phyloP scores from a whole-genome alignment of 2,888 invertebrate species.

The Apeira syringaria region DNA sequence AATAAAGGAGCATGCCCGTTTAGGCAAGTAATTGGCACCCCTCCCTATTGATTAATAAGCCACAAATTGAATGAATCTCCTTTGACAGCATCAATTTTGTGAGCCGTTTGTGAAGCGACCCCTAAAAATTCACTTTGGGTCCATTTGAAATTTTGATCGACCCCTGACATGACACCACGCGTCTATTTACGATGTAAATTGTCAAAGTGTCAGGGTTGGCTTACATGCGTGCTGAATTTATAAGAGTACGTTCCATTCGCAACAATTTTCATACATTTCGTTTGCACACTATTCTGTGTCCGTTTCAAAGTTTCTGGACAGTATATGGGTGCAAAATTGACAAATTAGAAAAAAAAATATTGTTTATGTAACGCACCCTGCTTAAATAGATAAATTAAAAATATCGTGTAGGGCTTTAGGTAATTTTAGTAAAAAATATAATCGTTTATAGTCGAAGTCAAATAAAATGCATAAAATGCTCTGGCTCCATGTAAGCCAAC shows the following conservation, averaged over 20 bases:
- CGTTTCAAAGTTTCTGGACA: too few species aligned
- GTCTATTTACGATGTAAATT: conserved; percentile 82
- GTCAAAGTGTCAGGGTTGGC: conserved; percentile 61
- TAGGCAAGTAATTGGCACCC: conserved; percentile 36
- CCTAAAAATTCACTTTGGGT: conserved; percentile 78
- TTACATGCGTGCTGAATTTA: conserved; percentile 49
- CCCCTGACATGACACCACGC: conserved; percentile 75
- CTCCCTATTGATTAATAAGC: conserved; percentile 72
- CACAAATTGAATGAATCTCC: conserved; percentile 73
- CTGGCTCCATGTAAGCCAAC: conserved; percentile 54
- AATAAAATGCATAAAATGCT: too few species aligned
- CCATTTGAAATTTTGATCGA: conserved; percentile 81
- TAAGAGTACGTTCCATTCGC: background rate
- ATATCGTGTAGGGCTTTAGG: too few species aligned
- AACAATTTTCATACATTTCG: too few species aligned
- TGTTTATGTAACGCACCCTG: too few species aligned
- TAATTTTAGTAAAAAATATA: too few species aligned
- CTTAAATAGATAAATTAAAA: too few species aligned
- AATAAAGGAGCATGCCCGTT: conserved; percentile 45
- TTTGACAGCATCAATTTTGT: conserved; percentile 82
- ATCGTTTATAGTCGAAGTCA: too few species aligned
- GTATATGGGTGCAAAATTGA: too few species aligned
- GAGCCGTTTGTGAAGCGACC: conserved; percentile 65
- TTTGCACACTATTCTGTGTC: too few species aligned
- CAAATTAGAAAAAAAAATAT: too few species aligned